Evolutionary conservation across 2,888 invertebrate species (phyloP).

Genomic region (Papilio elwesi): DNA sequence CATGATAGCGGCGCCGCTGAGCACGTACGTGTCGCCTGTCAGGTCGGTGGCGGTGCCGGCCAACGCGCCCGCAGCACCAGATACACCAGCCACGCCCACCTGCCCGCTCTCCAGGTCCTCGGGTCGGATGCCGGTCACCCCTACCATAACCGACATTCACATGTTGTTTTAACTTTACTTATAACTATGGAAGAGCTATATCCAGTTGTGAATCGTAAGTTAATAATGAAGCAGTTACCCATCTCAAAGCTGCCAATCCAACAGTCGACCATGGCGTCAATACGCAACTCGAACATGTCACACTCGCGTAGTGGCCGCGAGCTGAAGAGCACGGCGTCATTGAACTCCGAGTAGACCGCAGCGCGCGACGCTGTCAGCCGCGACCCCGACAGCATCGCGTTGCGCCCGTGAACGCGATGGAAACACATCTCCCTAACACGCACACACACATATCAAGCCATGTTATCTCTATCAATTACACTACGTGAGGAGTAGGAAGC

Average conservation of each 20-base stretch:
- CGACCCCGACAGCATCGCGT: conserved; percentile 92
- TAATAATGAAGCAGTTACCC: conserved; percentile 70
- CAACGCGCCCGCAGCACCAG: conserved; percentile 63
- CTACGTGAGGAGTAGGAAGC: no score
- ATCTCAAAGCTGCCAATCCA: conserved; percentile 97
- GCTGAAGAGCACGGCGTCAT: conserved; percentile 96
- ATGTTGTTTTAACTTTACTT: background rate
- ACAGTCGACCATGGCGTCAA: conserved; percentile 95
- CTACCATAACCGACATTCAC: conserved; percentile 63
- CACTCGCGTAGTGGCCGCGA: conserved; percentile 94
- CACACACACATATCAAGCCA: conserved; percentile 20
- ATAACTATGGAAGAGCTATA: no score
- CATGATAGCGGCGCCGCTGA: conserved; percentile 96
- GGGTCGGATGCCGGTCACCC: conserved; percentile 94
- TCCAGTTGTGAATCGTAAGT: background rate
- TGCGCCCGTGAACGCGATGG: conserved; percentile 94
- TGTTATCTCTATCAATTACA: no score
- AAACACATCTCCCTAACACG: conserved; percentile 90
- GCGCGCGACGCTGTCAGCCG: conserved; percentile 94
- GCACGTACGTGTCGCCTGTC: conserved; percentile 95
- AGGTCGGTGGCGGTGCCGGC: conserved; percentile 96
- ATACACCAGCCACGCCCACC: conserved; percentile 62
- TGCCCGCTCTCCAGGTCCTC: conserved; percentile 89
- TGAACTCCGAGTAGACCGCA: conserved; percentile 95
- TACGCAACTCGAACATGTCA: conserved; percentile 95